Base-by-base conservation (phyloP, 1,140 invertebrate species). In the Monomorium pharaonis region DNA sequence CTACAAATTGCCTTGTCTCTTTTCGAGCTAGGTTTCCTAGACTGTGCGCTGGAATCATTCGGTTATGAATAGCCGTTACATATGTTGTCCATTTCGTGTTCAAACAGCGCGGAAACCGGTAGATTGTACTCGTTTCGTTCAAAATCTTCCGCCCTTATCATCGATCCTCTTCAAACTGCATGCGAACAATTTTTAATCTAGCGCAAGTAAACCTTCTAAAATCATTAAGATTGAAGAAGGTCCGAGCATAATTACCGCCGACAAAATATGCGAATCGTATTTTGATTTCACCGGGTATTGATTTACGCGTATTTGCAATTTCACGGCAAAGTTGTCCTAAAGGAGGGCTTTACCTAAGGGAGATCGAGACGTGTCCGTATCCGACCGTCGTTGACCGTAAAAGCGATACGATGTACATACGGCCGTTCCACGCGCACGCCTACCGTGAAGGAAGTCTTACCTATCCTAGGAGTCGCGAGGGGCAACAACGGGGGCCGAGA, bases 61-160 rank as follows among this genome's bases (percentile, higher is more conserved):
- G 89, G 69, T 85, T 89, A 86, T 84, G 75, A 89, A 92, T 88
- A 90, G 81, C 78, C 92, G 91, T 93, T 93, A 93, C 93, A 92
- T 86, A 92, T 92, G 92, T 92, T 92, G 92, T 93, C 93, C 93
- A 93, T 94, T 93, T 93, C 92, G 87, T 87, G 90, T 92, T 93
- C 92, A 93, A 93, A 94, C 90, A 94, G 63, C 60, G 58, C 70
- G 76, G 88, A 85, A 89, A 87, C 60, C 69, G 30, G 14, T 37
- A 24, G 30, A 80, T 80, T 47, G 49, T 69, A 80, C 24, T 30
- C 21, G 37, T 63, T 63, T 77, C 56, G 18, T n/a, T 67, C 4
- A 67, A 24, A 67, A n/a, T 80, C 5, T 27, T n/a, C 56, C n/a
- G 18, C 14, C 3, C 27, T 27, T 58, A 24, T 21, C 21, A 14